Percentiles rank a stretch among this genome's conserved stretches.
Conservation (phyloP, 2,888 invertebrate genomes). For the Lithophane semibrunnea region DNA sequence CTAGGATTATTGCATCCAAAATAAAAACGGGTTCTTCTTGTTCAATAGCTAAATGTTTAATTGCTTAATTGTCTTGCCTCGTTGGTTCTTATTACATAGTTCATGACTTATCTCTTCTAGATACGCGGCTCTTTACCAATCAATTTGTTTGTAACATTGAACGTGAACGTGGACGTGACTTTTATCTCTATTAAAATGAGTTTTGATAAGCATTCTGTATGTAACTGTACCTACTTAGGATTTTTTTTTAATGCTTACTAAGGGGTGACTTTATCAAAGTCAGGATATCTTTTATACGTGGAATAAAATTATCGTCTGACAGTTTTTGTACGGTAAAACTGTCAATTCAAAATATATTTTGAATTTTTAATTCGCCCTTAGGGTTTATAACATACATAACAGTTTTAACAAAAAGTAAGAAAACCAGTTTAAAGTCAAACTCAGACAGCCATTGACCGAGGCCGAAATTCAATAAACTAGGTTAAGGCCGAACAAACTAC, state of each 20-base stretch:
- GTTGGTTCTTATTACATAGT: slow-evolving; percentile 1
- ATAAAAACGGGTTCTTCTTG: background rate
- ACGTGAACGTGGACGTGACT: slow-evolving; percentile 4
- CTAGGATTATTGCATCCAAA: background rate
- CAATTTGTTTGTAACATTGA: background rate
- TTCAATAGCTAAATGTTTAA: background rate
- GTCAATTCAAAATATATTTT: no score
- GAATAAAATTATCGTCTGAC: no score
- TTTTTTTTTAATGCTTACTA: no score
- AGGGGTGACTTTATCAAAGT: no score
- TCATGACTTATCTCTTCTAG: background rate
- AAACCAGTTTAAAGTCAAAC: slow-evolving; percentile 31
- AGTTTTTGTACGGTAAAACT: no score
- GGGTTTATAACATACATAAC: background rate
- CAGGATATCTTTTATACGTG: no score
- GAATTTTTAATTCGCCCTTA: no score
- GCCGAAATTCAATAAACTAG: slow-evolving; percentile 73
- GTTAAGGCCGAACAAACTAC: slow-evolving; percentile 69
- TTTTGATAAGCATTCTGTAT: background rate
- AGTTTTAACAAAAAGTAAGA: slow-evolving; percentile 19
- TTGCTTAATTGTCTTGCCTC: background rate
- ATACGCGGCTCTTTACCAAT: background rate
- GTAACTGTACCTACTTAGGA: background rate
- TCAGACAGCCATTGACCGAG: slow-evolving; percentile 58
- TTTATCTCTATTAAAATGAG: background rate